Base-by-base conservation (phyloP, 2,113 vertebrate species). In the Oreocharis arfaki region DNA sequence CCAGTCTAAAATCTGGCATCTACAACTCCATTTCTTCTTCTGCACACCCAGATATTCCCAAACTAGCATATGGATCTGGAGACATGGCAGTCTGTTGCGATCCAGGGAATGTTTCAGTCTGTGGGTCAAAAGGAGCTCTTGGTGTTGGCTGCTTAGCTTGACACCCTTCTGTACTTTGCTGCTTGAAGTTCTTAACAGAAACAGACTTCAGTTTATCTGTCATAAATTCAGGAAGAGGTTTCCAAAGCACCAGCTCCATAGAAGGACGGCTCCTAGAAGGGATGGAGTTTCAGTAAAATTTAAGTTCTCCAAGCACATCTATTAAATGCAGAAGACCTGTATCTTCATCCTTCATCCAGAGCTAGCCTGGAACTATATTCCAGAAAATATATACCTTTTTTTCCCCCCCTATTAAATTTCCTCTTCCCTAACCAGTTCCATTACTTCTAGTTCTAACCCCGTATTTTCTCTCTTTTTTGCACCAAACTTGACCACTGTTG, bases 21-120 rank as follows among this genome's bases (percentile, higher is more conserved):
- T 98, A 98, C 82, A 98, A 94, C 86, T 98, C 98, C 98, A 98
- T 98, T 93, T 98, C 98, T 93, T 98, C 98, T 90, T 98, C 98
- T 78, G 97, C 94, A 76, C 95, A 97, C 55, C 92, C 95, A 89
- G 95, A 74, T 65, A 92, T 73, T 69, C 87, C 97, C 93, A 96
- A 49, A 67, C 85, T 42, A 73, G 20, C 87, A 26, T 97, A 98
- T 1, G 97, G 88, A 73, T 87, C 67, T 70, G 95, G 82, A 89
- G 97, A 96, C 68, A 98, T 84, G 76, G 71, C 97, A 88, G 97
- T 95, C 89, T 89, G 96, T 94, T 28, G 97, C 53, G 95, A 82
- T 33, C 86, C 96, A 55, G 96, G 89, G 37, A 98, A 97, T 13
- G 97, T 86, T 84, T 97, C 97, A 95, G 97, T 97, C 94, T 95